Evolutionary conservation across 2,797 vertebrate species (phyloP).

Genomic region (Hipposideros larvatus): DNA sequence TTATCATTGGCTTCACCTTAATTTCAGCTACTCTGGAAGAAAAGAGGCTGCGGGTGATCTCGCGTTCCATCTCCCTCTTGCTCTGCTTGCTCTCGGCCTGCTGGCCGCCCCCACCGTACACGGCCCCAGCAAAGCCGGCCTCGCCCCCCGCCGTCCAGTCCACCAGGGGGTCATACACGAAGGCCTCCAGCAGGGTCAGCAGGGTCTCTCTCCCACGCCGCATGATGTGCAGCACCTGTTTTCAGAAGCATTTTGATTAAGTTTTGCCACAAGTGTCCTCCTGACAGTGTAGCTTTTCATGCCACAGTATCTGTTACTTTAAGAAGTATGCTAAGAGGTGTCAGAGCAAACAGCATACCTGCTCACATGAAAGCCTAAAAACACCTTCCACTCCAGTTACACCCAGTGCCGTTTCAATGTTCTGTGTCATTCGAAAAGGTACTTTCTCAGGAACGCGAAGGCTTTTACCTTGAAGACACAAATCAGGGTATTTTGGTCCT

Average conservation of each 20-base stretch:
- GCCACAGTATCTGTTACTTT: not conserved
- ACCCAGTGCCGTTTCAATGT: slow-evolving; percentile 97
- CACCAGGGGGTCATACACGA: slow-evolving; percentile 98
- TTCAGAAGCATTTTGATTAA: slow-evolving; percentile 9
- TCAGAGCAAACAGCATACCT: slow-evolving; percentile 89
- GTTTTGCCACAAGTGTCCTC: not conserved
- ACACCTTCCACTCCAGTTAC: slow-evolving; percentile 99
- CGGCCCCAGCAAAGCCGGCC: slow-evolving; percentile 98
- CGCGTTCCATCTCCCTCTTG: slow-evolving; percentile 99
- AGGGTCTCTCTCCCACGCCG: slow-evolving; percentile 97
- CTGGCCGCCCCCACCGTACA: slow-evolving; percentile 98
- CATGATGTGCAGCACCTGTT: slow-evolving; percentile 98
- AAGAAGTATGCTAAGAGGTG: not conserved
- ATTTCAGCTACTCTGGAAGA: slow-evolving; percentile 99
- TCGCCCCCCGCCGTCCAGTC: slow-evolving; percentile 99
- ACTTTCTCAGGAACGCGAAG: slow-evolving; percentile 99
- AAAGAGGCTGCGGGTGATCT: slow-evolving; percentile 99
- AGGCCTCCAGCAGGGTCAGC: slow-evolving; percentile 96
- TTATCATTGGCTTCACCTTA: slow-evolving; percentile 90
- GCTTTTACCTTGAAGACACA: slow-evolving; percentile 94
- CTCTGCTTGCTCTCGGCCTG: slow-evolving; percentile 98
- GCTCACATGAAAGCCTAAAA: slow-evolving; percentile 98
- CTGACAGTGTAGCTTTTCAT: not conserved
- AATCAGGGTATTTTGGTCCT: slow-evolving; percentile 76
- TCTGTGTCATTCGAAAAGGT: slow-evolving; percentile 99